Evolutionary conservation across 2,113 vertebrate species (phyloP), one percentile per base, ranked within the genome.

Genomic region (Podarcis raffonei): DNA sequence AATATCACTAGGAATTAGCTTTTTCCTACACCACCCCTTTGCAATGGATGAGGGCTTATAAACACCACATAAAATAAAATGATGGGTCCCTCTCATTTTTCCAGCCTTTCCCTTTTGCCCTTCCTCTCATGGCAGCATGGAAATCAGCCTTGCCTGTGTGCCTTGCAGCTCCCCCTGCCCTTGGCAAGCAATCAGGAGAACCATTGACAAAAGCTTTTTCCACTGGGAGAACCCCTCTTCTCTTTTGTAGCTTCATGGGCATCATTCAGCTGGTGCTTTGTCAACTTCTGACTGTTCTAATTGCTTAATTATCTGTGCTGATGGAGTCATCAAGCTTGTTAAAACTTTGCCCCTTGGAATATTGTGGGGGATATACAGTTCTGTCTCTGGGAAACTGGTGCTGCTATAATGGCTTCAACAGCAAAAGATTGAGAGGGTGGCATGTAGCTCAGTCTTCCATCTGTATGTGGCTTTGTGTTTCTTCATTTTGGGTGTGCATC

Each of bases 311-410:
- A 94, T 96, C 92, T 94, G 88, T 84, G 92, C 89, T 81, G 92
- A 95, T 93, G 91, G 87, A 83, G 90, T 92, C 94, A 76, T 92
- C 96, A 92, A 93, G 87, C 89, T 91, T 94, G 95, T 95, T 96
- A 94, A 93, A 90, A 91, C 75, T 81, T 91, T 87, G 90, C 94
- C 94, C 90, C 88, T 93, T 92, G 92, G 91, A 92, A 90, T 86
- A 92, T 16, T 30, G 84, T 37, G 81, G 27, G 53, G 92, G 59
- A 85, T 90, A 30, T 81, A 37, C 90, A 90, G 9, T 39, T 76
- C 62, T 72, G 68, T 90, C 82, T 92, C 84, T 6, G 71, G 87
- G 89, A n/a, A 69, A 71, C 86, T 37, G 76, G 87, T 91, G 92
- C 89, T 89, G 72, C 94, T 81, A 83, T 90, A 84, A 92, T 18